A percentile compares a stretch with the other conserved stretches of the same genome.
phyloP scores from a whole-genome alignment of 2,797 vertebrate species.

The Dendrocincla fuliginosa region DNA sequence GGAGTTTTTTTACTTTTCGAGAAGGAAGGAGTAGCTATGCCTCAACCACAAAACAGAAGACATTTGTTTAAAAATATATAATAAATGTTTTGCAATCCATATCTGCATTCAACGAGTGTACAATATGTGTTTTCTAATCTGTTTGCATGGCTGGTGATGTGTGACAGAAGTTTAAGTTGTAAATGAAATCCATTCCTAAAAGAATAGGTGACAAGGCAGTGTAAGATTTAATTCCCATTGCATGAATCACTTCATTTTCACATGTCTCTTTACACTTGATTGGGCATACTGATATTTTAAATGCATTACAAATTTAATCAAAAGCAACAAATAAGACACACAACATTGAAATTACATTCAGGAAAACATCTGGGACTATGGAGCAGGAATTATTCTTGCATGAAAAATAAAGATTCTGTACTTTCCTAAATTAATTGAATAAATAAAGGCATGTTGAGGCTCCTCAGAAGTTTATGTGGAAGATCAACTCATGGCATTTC shows the following conservation, averaged over 20 bases:
- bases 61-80: background rate
- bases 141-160: background rate
- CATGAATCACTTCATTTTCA: conserved; percentile 47
- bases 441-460: background rate
- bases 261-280: conserved; percentile 2
- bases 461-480: background rate
- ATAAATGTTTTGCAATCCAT: background rate
- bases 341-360: conserved; percentile 12
- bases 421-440: background rate
- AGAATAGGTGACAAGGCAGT: background rate
- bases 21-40: background rate
- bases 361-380: conserved; percentile 41
- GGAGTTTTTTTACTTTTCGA: background rate
- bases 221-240: conserved; percentile 6
- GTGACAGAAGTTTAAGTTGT: background rate
- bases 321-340: background rate
- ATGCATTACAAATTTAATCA: conserved; percentile 50
- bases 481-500: background rate
- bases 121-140: background rate
- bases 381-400: background rate
- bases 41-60: background rate
- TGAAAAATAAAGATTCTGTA: background rate
- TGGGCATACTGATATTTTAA: conserved; percentile 28
- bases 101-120: background rate
- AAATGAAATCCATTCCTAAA: conserved; percentile 8